Evolutionary conservation across 1,140 invertebrate species (phyloP).

Genomic region (Rhyzopertha dominica): DNA sequence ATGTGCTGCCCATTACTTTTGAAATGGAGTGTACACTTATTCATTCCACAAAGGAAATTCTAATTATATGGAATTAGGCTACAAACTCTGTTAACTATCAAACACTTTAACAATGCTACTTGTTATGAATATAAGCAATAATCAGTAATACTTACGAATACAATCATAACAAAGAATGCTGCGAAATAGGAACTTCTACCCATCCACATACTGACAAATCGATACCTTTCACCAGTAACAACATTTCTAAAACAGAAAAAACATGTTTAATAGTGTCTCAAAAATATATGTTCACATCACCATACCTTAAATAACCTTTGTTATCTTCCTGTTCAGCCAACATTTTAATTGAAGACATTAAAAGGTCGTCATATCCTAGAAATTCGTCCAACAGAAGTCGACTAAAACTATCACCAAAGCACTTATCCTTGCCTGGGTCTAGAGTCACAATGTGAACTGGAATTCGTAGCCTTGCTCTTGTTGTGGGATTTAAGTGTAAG

Average conservation of each 20-base stretch:
- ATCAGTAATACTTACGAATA: conserved; percentile 96
- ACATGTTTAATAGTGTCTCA: conserved; percentile 2
- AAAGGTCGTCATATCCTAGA: conserved; percentile 92
- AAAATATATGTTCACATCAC: conserved; percentile 4
- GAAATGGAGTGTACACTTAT: no score
- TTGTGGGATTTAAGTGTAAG: conserved; percentile 79
- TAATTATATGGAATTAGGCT: no score
- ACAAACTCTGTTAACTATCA: no score
- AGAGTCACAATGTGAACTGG: conserved; percentile 89
- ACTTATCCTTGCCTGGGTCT: conserved; percentile 81
- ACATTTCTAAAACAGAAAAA: conserved; percentile 72
- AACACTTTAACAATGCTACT: no score
- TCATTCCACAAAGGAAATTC: no score
- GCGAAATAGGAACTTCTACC: conserved; percentile 87
- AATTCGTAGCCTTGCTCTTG: conserved; percentile 80
- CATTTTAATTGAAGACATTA: conserved; percentile 94
- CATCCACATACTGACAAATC: conserved; percentile 97
- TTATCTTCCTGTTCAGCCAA: conserved; percentile 94
- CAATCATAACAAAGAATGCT: conserved; percentile 94
- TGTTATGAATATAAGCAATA: no score
- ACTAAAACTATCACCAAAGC: conserved; percentile 91
- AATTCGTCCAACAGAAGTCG: conserved; percentile 88
- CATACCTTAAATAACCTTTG: conserved; percentile 83
- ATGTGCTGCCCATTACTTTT: no score
- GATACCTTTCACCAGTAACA: conserved; percentile 96